Evolutionary conservation across 1,140 invertebrate genomes (phyloP).

Genomic region (Zophobas atratus): DNA sequence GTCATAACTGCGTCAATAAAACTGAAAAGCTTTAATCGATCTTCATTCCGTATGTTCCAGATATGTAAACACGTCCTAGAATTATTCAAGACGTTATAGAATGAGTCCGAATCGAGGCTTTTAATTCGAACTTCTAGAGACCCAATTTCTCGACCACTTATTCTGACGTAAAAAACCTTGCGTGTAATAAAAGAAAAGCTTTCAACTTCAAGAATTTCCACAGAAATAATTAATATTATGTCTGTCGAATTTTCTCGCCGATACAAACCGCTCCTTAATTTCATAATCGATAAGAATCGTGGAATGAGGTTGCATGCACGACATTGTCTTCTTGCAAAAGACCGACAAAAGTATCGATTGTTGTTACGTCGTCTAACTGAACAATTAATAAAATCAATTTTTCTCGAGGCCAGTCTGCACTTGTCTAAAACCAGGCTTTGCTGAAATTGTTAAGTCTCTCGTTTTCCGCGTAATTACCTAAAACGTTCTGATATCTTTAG

Average conservation of each 20-base stretch:
- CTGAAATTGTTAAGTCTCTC: not conserved
- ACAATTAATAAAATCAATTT: slow-evolving; percentile 42
- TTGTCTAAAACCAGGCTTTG: not conserved
- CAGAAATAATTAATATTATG: slow-evolving; percentile 41
- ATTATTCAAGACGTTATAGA: too few species aligned
- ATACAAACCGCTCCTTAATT: slow-evolving; percentile 45
- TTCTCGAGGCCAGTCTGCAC: slow-evolving; percentile 12
- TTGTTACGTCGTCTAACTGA: slow-evolving; percentile 7
- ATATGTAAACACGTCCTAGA: too few species aligned
- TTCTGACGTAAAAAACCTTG: not conserved
- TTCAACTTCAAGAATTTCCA: slow-evolving; percentile 40
- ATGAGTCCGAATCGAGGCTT: too few species aligned
- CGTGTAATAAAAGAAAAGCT: slow-evolving; percentile 25
- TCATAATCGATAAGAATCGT: slow-evolving; percentile 39
- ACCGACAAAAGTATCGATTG: slow-evolving; percentile 28
- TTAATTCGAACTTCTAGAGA: too few species aligned
- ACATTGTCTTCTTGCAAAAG: slow-evolving; percentile 31
- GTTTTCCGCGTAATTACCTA: slow-evolving; percentile 14
- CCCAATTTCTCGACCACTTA: too few species aligned
- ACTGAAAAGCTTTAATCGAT: too few species aligned
- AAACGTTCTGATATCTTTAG: slow-evolving; percentile 18
- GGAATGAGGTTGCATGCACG: slow-evolving; percentile 36
- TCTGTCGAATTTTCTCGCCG: slow-evolving; percentile 28
- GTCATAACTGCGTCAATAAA: too few species aligned
- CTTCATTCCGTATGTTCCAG: too few species aligned